A percentile compares a stretch with the other conserved stretches of the same genome.
These are phyloP conservation scores for Tauraco erythrolophus DNA, from an alignment of 2,113 vertebrate species.

Conservation along the genomic window DNA sequence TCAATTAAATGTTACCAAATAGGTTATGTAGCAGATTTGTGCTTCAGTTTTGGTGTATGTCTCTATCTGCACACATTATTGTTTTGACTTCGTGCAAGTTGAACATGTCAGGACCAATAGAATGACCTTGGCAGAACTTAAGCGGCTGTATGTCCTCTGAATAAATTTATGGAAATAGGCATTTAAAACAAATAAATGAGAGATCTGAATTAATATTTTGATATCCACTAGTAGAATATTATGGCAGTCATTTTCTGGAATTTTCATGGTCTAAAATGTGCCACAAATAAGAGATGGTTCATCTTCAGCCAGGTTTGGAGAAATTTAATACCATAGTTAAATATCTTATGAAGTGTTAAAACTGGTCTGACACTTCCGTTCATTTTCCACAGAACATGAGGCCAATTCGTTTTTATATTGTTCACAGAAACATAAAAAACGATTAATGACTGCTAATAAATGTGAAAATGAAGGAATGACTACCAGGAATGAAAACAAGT, in stretches of 20 bases:
- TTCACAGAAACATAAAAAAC: background rate
- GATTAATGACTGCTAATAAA: background rate
- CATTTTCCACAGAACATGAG: background rate
- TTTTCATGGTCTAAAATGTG: background rate
- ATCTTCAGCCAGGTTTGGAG: background rate
- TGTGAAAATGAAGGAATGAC: background rate
- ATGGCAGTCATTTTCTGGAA: background rate
- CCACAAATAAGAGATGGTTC: background rate
- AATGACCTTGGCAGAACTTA: background rate
- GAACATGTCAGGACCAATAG: background rate
- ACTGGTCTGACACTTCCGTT: background rate
- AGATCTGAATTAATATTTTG: background rate
- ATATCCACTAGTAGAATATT: background rate
- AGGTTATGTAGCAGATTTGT: background rate
- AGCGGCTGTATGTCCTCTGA: background rate
- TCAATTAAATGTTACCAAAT: background rate
- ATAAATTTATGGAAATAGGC: background rate
- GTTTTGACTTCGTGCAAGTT: background rate
- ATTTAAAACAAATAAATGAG: background rate
- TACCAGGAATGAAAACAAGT: background rate
- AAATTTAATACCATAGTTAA: background rate
- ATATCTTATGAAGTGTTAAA: background rate
- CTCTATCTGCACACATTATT: background rate
- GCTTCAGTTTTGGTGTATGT: background rate
- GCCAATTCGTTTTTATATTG: background rate